Evolutionary conservation across 2,888 invertebrate genomes (phyloP), one percentile per base, ranked within the genome.

Genomic region (Erpobdella octoculata): DNA sequence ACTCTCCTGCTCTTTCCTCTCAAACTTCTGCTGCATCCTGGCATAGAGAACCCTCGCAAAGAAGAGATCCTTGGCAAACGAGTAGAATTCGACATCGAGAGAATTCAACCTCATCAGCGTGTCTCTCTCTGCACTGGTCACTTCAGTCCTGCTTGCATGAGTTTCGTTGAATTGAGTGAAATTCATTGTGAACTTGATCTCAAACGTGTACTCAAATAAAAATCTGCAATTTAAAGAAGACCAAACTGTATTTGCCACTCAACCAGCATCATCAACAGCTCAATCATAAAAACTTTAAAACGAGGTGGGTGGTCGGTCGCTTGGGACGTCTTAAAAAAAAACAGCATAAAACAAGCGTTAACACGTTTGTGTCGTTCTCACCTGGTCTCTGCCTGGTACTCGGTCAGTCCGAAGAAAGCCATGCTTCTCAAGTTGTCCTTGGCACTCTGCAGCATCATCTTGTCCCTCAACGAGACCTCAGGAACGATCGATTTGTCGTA

Each of bases 361-460:
- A 62, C n/a, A 21, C 31, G 33, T 31, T 62, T n/a, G 35, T 31
- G 62, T 31, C 62, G n/a, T 33, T 31, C 31, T n/a, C 31, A 78
- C 76, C 85, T 85, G 9, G 84, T 79, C 46, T 80, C 80, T 18
- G 91, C 90, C 85, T 97, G 96, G 84, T 89, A 89, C 85, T 98
- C 98, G 8, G 95, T 94, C 75, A 98, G 87, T 76, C 96, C 97
- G 84, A 97, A 97, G 84, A 93, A 98, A 70, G 96, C 91, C 92
- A 98, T 93, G 58, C 79, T 76, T 8, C 91, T 89, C 72, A 98
- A 86, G 85, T 98, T 98, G 76, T 90, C 88, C 85, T 96, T 96
- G 70, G 98, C 98, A 80, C 94, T 95, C 41, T 91, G 91, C 75
- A 98, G 85, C 87, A 98, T 89, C 65, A 94, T 89, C 70, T 74